Evolutionary conservation across 1,140 invertebrate genomes (phyloP), one percentile per base, ranked within the genome.

Genomic region (Sarcophaga bullata): DNA sequence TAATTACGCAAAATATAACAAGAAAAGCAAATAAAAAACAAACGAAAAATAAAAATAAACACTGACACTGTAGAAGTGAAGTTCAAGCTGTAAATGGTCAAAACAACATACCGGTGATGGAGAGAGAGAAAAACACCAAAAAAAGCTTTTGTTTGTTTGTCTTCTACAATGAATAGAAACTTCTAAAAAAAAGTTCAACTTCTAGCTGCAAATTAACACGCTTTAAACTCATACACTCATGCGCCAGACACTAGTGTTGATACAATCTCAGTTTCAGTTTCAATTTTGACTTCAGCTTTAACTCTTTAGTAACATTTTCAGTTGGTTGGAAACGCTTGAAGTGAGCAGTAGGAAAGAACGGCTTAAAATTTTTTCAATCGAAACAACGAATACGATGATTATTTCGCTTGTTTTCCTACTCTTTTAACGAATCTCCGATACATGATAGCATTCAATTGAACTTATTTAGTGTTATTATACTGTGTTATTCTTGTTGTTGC

Each of bases 241-340:
- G 13, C 10, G 54, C 17, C 62, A 68, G 9, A 19, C 17, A 68
- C 62, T 19, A 8, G 4, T 68, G 11, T 68, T 19, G 54, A 58
- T 58, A 58, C 54, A 58, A 58, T 19, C 62, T 68, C 62, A 19
- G 62, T 17, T 68, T 68, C 62, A 68, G 17, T 68, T 68, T 68
- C 19, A 68, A 68, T 58, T 15, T n/a, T 9, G n/a, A 58, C n/a
- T 58, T 58, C 54, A 68, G 62, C 62, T 68, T 68, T 68, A 37
- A 37, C 25, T 68, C 6, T 58, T 0, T 11, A 68, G n/a, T 68
- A 68, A 68, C 17, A 9, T 19, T 68, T 50, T 78, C 48, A 78
- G 75, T 78, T 78, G 75, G 15, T 78, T 9, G 75, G 9, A 78
- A 78, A 78, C 75, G 50, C 48, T 50, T 78, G 75, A 17, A 48